phyloP scores from a whole-genome alignment of 2,888 invertebrate species.

The Drosophila dives region DNA sequence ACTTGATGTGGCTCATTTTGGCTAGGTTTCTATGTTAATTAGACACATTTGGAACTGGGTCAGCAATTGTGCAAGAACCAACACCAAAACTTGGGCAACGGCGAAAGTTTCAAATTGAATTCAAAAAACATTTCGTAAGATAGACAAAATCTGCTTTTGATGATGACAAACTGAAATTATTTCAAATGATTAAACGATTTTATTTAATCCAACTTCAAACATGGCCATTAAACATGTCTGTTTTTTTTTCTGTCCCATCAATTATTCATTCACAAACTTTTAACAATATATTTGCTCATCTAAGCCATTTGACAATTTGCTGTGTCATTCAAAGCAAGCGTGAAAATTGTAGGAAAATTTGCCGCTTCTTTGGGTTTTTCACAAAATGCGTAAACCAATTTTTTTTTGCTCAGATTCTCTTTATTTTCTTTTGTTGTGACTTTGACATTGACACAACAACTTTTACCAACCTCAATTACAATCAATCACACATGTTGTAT shows the following conservation, averaged over 20 bases:
- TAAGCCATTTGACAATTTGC: constrained; percentile 36
- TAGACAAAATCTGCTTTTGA: not conserved
- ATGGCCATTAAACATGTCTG: not conserved
- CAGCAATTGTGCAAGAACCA: constrained; percentile 13
- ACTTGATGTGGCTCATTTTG: constrained; percentile 21
- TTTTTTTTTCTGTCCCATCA: not conserved
- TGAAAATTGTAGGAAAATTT: constrained; percentile 50
- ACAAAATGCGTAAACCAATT: constrained; percentile 47
- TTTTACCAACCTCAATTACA: constrained; percentile 81
- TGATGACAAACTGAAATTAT: not conserved
- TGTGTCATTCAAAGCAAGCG: constrained; percentile 29
- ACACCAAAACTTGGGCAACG: not conserved
- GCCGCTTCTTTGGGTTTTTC: constrained; percentile 49
- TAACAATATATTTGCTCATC: constrained; percentile 14
- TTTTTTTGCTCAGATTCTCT: constrained; percentile 28
- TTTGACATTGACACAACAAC: constrained; percentile 78
- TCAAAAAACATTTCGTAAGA: not conserved
- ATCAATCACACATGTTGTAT: constrained; percentile 77
- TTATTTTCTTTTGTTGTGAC: constrained; percentile 21
- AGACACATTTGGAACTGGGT: constrained; percentile 19
- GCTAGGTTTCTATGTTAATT: constrained; percentile 51
- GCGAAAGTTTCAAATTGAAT: not conserved
- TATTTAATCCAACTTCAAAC: not conserved
- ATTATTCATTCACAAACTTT: constrained; percentile 14
- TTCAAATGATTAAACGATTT: not conserved